These are phyloP conservation scores for Avahi laniger DNA, from an alignment of 2,797 vertebrate species.

Conservation along the genomic window DNA sequence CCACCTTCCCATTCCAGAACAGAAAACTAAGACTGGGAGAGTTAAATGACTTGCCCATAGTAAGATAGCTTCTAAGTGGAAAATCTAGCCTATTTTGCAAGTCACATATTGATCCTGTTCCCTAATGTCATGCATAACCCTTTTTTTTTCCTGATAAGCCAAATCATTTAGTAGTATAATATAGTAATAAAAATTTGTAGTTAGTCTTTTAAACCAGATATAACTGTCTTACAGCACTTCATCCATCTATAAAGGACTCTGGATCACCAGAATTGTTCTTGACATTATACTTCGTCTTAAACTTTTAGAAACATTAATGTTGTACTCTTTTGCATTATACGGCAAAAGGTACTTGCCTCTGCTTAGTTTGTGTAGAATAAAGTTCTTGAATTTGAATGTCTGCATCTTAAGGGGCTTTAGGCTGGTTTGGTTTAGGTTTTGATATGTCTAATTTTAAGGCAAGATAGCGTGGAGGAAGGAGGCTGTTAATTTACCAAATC, in stretches of 20 bases:
- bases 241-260: not conserved
- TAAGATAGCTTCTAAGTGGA: too few species aligned
- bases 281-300: not conserved
- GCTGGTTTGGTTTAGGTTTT: not conserved
- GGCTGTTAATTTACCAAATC: constrained; percentile 7
- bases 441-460: not conserved
- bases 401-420: not conserved
- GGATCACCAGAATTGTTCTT: not conserved
- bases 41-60: too few species aligned
- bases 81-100: too few species aligned
- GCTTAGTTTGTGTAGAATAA: not conserved
- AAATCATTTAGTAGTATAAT: too few species aligned
- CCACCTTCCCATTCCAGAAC: too few species aligned
- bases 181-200: too few species aligned
- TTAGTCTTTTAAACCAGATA: not conserved
- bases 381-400: not conserved
- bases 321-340: not conserved
- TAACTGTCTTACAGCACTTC: not conserved
- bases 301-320: not conserved
- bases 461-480: not conserved
- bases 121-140: too few species aligned
- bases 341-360: not conserved
- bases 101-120: too few species aligned
- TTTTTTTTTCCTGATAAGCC: too few species aligned
- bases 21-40: too few species aligned